Evolutionary conservation across 1,140 invertebrate genomes (phyloP), one percentile per base, ranked within the genome.

Genomic region (Drosophila ficusphila): DNA sequence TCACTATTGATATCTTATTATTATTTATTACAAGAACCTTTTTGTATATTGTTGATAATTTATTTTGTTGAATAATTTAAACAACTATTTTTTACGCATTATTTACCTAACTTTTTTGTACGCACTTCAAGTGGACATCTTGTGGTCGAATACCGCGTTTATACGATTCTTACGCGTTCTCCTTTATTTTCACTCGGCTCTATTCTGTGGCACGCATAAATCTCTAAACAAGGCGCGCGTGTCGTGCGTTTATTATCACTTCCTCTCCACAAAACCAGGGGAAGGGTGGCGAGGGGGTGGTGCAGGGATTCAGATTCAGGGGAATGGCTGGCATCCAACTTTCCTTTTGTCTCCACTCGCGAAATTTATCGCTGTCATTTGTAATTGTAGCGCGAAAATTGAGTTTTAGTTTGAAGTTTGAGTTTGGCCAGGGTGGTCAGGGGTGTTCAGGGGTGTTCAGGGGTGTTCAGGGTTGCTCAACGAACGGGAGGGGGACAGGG

Each of bases 371-470:
- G 83, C 83, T 69, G 60, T 89, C 83, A 89, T 88, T 88, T 89
- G 83, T 82, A 88, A 88, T 88, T 88, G 83, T 76, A 75, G 83
- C 74, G 77, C 82, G 83, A 82, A 88, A 88, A 88, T 88, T 88
- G 82, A 86, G 82, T 88, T 88, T 88, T 77, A 88, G 82, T 88
- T 88, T 86, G 82, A 86, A 86, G 82, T 86, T 74, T 81, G 57
- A 86, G 82, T 86, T 74, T 81, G 57, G 60, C 19, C 12, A 19
- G 56, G 51, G 19, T 60, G 41, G 36, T 33, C 39, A 64, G 61
- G 60, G 41, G 14, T 12, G 31, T 19, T 31, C 16, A 12, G 34
- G 51, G 39, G 57, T n/a, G n/a, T n/a, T n/a, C n/a, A n/a, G n/a
- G n/a, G n/a, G n/a, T n/a, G n/a, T 38, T 12, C 11, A 19, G 18